A percentile compares a stretch with the other conserved stretches of the same genome.
These are phyloP conservation scores for Junonia oenone DNA, from an alignment of 2,888 invertebrate species.

Conservation along the genomic window DNA sequence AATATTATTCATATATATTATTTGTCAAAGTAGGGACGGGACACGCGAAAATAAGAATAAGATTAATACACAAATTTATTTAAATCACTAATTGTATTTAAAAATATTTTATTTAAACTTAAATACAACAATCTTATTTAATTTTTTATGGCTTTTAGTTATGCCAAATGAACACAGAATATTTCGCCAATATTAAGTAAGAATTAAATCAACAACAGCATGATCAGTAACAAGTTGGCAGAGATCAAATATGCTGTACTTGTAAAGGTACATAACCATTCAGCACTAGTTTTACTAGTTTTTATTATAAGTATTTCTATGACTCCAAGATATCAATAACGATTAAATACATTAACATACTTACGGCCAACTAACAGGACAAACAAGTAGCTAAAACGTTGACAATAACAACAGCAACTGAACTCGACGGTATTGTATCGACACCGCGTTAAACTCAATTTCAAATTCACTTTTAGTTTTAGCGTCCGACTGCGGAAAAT, in stretches of 20 bases:
- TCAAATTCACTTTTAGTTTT: slow-evolving; percentile 63
- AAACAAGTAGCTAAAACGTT: not conserved
- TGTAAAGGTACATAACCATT: not conserved
- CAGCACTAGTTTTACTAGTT: not conserved
- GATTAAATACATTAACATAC: not conserved
- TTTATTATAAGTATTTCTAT: not conserved
- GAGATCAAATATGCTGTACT: not conserved
- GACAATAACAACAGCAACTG: not conserved
- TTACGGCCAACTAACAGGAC: not conserved
- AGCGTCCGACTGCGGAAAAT: slow-evolving; percentile 50
- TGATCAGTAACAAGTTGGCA: not conserved
- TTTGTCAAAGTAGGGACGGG: no score
- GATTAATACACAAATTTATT: no score
- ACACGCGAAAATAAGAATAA: no score
- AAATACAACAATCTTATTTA: no score
- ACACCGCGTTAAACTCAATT: slow-evolving; percentile 36
- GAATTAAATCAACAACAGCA: not conserved
- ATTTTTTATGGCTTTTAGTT: no score
- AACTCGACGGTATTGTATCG: not conserved
- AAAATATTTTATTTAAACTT: no score
- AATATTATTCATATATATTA: no score
- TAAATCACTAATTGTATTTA: no score
- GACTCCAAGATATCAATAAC: not conserved
- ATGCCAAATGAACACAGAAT: no score
- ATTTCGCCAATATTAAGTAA: no score